These are phyloP conservation scores for Drosophila planitibia DNA, from an alignment of 2,888 invertebrate genomes.

Conservation along the genomic window DNA sequence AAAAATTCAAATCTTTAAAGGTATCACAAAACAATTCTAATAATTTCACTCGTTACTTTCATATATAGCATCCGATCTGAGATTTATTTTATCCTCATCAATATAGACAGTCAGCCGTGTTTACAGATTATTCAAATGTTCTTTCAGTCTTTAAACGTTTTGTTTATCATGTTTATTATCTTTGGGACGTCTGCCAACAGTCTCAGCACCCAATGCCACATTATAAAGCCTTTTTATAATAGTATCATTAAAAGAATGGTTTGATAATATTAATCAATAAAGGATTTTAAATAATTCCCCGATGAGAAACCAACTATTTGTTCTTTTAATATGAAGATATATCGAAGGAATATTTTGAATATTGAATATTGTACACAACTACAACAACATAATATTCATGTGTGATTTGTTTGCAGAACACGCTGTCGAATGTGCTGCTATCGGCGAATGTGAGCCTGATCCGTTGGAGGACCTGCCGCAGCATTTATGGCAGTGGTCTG, in stretches of 20 bases:
- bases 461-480: slow-evolving; percentile 56
- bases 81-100: background rate
- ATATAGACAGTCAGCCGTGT: background rate
- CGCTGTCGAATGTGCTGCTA: slow-evolving; percentile 69
- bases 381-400: background rate
- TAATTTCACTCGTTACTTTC: too few relatives aligned
- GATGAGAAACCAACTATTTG: too few relatives aligned
- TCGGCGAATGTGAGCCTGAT: slow-evolving; percentile 79
- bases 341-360: too few relatives aligned
- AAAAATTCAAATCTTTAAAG: background rate
- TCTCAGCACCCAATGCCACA: background rate
- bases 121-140: background rate
- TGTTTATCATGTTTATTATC: background rate
- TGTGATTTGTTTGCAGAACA: slow-evolving; percentile 29
- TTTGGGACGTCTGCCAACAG: too few relatives aligned
- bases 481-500: slow-evolving; percentile 62
- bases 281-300: too few relatives aligned
- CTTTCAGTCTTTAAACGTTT: background rate
- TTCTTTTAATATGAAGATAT: too few relatives aligned
- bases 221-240: too few relatives aligned
- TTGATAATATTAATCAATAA: too few relatives aligned
- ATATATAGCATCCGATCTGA: background rate
- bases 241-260: background rate
- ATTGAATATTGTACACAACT: too few relatives aligned
- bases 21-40: background rate